Conservation (phyloP, 1,140 invertebrate genomes). For the Agrilus planipennis region DNA sequence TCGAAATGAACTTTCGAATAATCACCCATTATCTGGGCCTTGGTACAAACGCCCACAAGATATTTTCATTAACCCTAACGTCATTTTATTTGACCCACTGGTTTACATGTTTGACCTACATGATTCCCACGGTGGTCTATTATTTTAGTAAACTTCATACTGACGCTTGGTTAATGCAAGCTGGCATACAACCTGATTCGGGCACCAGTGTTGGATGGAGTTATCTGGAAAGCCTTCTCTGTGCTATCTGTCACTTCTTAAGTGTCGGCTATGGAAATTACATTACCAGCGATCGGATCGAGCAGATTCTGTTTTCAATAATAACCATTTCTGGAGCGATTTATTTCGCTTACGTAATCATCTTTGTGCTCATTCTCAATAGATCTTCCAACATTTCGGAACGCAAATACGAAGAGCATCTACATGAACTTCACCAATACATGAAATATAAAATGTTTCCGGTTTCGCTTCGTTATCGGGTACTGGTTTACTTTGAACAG, state of each 20-base stretch:
- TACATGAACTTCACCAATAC: conserved; percentile 12
- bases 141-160: background rate
- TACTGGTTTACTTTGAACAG: conserved; percentile 12
- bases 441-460: conserved; percentile 11
- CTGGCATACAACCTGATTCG: background rate
- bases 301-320: conserved; percentile 7
- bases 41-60: conserved; percentile 6
- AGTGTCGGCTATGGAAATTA: conserved; percentile 4
- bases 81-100: conserved; percentile 9
- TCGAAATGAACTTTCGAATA: conserved; percentile 6
- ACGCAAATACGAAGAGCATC: conserved; percentile 14
- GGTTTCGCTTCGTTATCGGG: conserved; percentile 3
- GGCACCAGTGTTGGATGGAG: background rate
- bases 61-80: conserved; percentile 5
- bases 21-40: conserved; percentile 5
- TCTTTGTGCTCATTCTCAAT: conserved; percentile 8
- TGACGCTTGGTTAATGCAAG: conserved; percentile 8
- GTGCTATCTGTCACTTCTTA: conserved; percentile 11
- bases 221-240: conserved; percentile 9
- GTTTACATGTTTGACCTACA: conserved; percentile 10
- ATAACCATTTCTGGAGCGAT: conserved; percentile 9
- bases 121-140: conserved; percentile 5
- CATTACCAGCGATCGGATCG: conserved; percentile 2
- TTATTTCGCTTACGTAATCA: conserved; percentile 9
- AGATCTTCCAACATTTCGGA: conserved; percentile 11